A percentile compares a stretch with the other conserved stretches of the same genome.
Conservation (phyloP, 2,797 vertebrate species). For the Hybognathus amarus region DNA sequence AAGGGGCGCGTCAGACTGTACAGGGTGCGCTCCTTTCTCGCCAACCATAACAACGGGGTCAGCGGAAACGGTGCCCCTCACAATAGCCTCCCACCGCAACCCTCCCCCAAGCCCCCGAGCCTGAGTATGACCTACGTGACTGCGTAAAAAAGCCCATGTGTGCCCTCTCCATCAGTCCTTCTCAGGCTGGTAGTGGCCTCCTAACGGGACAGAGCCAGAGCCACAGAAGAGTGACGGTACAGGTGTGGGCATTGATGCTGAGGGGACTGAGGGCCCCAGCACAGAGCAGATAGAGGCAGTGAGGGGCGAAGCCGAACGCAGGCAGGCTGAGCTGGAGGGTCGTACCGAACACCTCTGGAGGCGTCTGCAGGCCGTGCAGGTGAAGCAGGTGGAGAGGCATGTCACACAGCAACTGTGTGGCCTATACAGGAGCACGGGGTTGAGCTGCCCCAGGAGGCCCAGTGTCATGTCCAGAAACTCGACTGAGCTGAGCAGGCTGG, state of each 20-base stretch:
- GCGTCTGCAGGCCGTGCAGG: slow-evolving; percentile 70
- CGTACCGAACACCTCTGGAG: slow-evolving; percentile 66
- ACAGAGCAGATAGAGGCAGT: slow-evolving; percentile 45
- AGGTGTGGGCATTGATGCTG: neutral
- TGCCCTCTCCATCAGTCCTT: slow-evolving; percentile 1
- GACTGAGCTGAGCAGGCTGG: slow-evolving; percentile 63
- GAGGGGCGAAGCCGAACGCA: slow-evolving; percentile 48
- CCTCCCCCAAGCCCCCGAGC: neutral
- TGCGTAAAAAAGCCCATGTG: slow-evolving; percentile 15
- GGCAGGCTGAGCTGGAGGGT: slow-evolving; percentile 65
- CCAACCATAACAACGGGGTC: slow-evolving; percentile 48
- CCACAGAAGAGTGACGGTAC: slow-evolving; percentile 4
- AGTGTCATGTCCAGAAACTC: slow-evolving; percentile 28
- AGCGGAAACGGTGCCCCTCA: slow-evolving; percentile 11
- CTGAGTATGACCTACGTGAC: slow-evolving; percentile 8
- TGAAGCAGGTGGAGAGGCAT: slow-evolving; percentile 72
- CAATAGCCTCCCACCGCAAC: slow-evolving; percentile 14
- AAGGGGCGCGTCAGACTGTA: slow-evolving; percentile 62
- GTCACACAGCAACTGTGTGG: slow-evolving; percentile 69
- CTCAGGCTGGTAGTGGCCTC: slow-evolving; percentile 12
- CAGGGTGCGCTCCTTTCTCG: slow-evolving; percentile 60
- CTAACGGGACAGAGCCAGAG: slow-evolving; percentile 13
- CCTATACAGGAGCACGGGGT: slow-evolving; percentile 49
- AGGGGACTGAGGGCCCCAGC: slow-evolving; percentile 21
- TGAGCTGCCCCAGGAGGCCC: slow-evolving; percentile 40